Percentiles rank a stretch among this genome's conserved stretches.
Evolutionary conservation across 2,797 vertebrate genomes (phyloP).

Genomic region (Anniella stebbinsi): DNA sequence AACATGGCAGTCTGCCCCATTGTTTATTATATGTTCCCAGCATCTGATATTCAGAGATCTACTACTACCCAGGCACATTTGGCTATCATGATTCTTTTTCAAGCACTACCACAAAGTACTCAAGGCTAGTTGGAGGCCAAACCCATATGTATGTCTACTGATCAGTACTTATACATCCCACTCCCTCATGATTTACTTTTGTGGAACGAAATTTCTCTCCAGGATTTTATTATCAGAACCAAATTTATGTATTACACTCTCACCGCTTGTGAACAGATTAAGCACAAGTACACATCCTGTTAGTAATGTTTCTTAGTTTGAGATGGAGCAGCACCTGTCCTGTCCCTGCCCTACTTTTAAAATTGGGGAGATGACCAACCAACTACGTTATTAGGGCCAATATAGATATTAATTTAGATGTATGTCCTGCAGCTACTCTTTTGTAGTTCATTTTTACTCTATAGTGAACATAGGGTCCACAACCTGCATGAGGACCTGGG

Average conservation of each 20-base stretch:
- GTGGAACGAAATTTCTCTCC: not conserved
- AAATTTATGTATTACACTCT: not conserved
- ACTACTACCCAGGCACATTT: not conserved
- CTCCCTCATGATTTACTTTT: not conserved
- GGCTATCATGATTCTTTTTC: not conserved
- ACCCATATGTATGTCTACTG: not conserved
- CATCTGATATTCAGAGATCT: not conserved
- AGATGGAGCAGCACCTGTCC: not conserved
- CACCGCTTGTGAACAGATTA: not conserved
- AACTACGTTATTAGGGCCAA: too few species aligned
- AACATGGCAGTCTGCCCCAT: not conserved
- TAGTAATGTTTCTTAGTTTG: not conserved
- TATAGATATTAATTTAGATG: too few species aligned
- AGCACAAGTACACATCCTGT: not conserved
- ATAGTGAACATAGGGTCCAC: too few species aligned
- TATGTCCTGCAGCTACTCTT: too few species aligned
- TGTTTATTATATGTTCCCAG: not conserved
- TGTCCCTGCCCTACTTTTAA: too few species aligned
- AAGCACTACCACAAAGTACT: not conserved
- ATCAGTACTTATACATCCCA: not conserved
- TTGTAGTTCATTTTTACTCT: too few species aligned
- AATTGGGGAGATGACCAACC: too few species aligned
- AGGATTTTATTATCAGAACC: not conserved
- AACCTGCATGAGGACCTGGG: too few species aligned
- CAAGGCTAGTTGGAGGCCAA: not conserved